Base-by-base conservation (phyloP, 2,797 vertebrate genomes). In the Onychomys leucogaster region DNA sequence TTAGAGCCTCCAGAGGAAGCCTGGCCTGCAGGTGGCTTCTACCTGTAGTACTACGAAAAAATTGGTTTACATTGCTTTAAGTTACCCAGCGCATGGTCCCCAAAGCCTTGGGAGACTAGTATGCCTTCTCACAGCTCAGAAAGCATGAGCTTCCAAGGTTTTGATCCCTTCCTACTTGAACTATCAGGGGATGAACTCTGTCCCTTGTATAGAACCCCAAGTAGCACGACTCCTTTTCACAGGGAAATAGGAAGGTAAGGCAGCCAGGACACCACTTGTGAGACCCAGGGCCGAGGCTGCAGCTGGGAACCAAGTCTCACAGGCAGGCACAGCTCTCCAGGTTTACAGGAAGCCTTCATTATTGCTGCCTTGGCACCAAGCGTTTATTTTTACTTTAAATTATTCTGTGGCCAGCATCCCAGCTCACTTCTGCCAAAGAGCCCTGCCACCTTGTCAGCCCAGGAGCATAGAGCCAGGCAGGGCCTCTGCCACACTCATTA, bases 381-480 rank as follows among this genome's bases (percentile, higher is more conserved):
- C 14, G 4, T 61, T 96, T 77, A 67, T 85, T 94, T 93, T 95
- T 61, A 41, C 87, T 83, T 92, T 85, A 91, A 94, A 93, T 93
- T 55, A 94, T 75, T 91, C 85, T 63, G 29, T n/a, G 81, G 90
- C 80, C 61, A 61, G 90, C 90, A 61, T 76, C 69, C 71, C 14
- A 6, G 82, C 34, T 85, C 23, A 25, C 67, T 55, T 82, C 59
- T 82, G 46, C 67, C 67, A 41, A 34, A 65, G 82, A 78, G 78
- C 67, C 61, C 32, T 41, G 17, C 32, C 55, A 46, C 34, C 80
- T 52, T n/a, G 1, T 25, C 55, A 93, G 61, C 75, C 75, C 16
- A 29, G 84, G 16, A 87, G 55, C 34, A 32, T 9, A 27, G 67
- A 89, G 61, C 43, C 75, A 83, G 61, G 25, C 27, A 73, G 83